Percentiles rank a stretch among this genome's conserved stretches.
Conservation (phyloP, 2,113 vertebrate genomes). For the Vicugna pacos region DNA sequence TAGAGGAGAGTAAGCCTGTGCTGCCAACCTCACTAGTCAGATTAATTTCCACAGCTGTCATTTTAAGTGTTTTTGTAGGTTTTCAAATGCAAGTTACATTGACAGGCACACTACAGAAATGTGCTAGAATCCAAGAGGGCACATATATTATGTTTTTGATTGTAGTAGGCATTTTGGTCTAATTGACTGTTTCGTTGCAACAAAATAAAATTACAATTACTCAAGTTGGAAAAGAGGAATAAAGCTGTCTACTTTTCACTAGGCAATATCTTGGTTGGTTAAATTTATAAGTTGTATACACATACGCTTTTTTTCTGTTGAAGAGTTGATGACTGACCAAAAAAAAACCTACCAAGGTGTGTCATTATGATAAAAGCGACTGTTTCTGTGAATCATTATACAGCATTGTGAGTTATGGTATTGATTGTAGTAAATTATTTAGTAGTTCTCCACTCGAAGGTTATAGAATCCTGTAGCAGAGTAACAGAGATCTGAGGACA, state of each 20-base stretch:
- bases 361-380: slow-evolving; percentile 56
- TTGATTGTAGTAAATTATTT: slow-evolving; percentile 84
- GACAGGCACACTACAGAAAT: not conserved
- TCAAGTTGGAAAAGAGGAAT: slow-evolving; percentile 6
- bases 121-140: not conserved
- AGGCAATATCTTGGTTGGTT: not conserved
- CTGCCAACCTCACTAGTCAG: slow-evolving; percentile 26
- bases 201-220: slow-evolving; percentile 25
- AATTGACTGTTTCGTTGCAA: not conserved
- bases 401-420: slow-evolving; percentile 70
- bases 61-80: not conserved
- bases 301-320: not conserved
- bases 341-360: slow-evolving; percentile 47
- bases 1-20: not conserved
- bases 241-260: not conserved
- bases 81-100: slow-evolving; percentile 50
- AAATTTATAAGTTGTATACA: slow-evolving; percentile 14
- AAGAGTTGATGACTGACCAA: slow-evolving; percentile 60
- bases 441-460: slow-evolving; percentile 74
- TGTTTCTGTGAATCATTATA: slow-evolving; percentile 77
- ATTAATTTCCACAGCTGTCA: slow-evolving; percentile 10
- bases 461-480: slow-evolving; percentile 62
- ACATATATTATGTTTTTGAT: not conserved
- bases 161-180: slow-evolving; percentile 53
- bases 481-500: slow-evolving; percentile 77